Base-by-base conservation (phyloP, 1,140 invertebrate genomes). In the Caenorhabditis remanei region DNA sequence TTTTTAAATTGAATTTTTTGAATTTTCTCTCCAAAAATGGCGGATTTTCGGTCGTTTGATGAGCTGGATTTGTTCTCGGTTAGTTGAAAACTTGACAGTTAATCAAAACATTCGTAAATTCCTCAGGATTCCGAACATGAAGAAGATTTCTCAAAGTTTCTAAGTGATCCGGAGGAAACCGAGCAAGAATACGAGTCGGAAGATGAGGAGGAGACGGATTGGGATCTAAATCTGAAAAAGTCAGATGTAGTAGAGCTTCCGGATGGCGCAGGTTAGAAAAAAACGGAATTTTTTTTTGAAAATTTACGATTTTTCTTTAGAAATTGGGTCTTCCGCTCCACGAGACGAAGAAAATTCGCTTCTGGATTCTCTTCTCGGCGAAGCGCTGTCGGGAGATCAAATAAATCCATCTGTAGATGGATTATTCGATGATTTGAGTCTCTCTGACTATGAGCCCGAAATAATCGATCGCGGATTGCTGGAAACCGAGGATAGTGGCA, bases 311-410 rank as follows among this genome's bases (percentile, higher is more conserved):
- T 71, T 43, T 46, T 32, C n/a, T 8, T 19, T 19, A 46, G 19
- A 14, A 46, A 71, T 21, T 21, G 16, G 16, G 4, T 5, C 65
- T 5, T 13, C 16, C 16, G 11, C 24, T 61, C 58, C 58, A 8
- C 65, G 46, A 13, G 46, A 79, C 14, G 46, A 50, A 24, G 71
- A n/a, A 3, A 24, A 11, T 16, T 79, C 71, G 21, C 71, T 79
- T 21, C 46, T 79, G 4, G 71, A 79, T 79, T 48, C 71, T 13
- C 46, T 79, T 21, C 46, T 79, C 8, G 71, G 71, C 24, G 46
- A 79, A 50, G 71, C 46, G 11, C 53, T 79, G n/a, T 48, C 71
- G 1, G 71, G 71, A 79, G 71, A 79, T 5, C 46, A 79, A 24
- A n/a, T 79, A 6, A 50, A 79, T 24, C n/a, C 43, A 4, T 11